Percentiles rank a stretch among this genome's conserved stretches.
Evolutionary conservation across 2,888 invertebrate genomes (phyloP).

Genomic region (Acleris cristana): DNA sequence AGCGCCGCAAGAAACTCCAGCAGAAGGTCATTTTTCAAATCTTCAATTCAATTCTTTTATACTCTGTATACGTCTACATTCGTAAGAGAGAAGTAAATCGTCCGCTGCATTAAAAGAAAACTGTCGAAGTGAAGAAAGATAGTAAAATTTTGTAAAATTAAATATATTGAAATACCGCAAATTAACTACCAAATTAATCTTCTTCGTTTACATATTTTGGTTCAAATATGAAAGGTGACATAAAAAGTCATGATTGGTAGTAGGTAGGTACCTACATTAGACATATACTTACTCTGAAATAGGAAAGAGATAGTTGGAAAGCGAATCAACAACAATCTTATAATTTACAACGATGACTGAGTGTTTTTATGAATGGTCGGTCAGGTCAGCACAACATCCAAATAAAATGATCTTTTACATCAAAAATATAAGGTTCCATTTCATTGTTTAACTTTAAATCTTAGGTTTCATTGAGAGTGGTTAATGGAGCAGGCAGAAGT

Average conservation of each 20-base stretch:
- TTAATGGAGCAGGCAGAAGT: slow-evolving; percentile 22
- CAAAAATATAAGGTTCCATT: background rate
- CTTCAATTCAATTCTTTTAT: no score
- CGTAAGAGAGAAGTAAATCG: no score
- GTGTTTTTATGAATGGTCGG: slow-evolving; percentile 29
- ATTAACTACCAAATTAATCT: background rate
- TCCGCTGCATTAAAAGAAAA: no score
- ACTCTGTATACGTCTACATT: no score
- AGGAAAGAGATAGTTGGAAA: slow-evolving; percentile 30
- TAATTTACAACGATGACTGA: slow-evolving; percentile 35
- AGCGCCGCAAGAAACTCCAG: no score
- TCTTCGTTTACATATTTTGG: background rate
- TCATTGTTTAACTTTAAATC: background rate
- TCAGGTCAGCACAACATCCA: slow-evolving; percentile 13
- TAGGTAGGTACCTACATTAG: background rate
- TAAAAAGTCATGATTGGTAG: background rate
- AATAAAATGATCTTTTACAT: slow-evolving; percentile 4
- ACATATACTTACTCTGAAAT: slow-evolving; percentile 23
- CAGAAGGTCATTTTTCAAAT: no score
- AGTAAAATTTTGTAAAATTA: no score
- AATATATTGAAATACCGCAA: no score
- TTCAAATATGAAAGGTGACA: background rate
- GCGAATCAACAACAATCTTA: slow-evolving; percentile 31
- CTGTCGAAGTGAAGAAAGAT: no score
- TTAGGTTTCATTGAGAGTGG: slow-evolving; percentile 7